These are phyloP conservation scores for Linnaemya tessellans DNA, from an alignment of 2,888 invertebrate species.

Conservation along the genomic window DNA sequence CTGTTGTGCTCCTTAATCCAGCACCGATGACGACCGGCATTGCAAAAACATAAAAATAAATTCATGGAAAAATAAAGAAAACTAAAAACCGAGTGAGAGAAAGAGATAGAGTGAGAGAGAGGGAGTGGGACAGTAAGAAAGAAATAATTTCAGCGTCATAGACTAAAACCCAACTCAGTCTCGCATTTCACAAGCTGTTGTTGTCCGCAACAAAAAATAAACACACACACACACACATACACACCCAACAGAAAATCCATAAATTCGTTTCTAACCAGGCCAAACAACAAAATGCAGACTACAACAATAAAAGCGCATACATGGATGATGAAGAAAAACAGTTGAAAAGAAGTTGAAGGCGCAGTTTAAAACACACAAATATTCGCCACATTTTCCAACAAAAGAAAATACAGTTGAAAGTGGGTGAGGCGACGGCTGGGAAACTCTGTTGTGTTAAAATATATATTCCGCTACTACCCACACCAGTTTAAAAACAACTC, in stretches of 20 bases:
- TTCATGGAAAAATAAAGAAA: background rate
- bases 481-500: background rate
- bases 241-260: conserved; percentile 35
- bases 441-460: no score
- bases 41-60: background rate
- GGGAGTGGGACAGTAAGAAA: background rate
- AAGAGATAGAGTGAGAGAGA: background rate
- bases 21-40: conserved; percentile 42
- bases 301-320: conserved; percentile 26
- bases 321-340: background rate
- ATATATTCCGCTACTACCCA: background rate
- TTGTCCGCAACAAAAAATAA: conserved; percentile 2
- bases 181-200: conserved; percentile 27
- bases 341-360: background rate
- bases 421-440: background rate
- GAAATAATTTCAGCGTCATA: conserved; percentile 39
- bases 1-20: conserved; percentile 2
- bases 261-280: conserved; percentile 62
- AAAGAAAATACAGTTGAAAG: conserved; percentile 22
- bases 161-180: conserved; percentile 41
- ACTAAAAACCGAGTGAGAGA: background rate
- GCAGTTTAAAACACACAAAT: conserved; percentile 13
- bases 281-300: conserved; percentile 50
- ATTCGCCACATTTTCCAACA: conserved; percentile 20
- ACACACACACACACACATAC: background rate